These are phyloP conservation scores for Orchestes rusci DNA, from an alignment of 2,888 invertebrate genomes.

Conservation along the genomic window DNA sequence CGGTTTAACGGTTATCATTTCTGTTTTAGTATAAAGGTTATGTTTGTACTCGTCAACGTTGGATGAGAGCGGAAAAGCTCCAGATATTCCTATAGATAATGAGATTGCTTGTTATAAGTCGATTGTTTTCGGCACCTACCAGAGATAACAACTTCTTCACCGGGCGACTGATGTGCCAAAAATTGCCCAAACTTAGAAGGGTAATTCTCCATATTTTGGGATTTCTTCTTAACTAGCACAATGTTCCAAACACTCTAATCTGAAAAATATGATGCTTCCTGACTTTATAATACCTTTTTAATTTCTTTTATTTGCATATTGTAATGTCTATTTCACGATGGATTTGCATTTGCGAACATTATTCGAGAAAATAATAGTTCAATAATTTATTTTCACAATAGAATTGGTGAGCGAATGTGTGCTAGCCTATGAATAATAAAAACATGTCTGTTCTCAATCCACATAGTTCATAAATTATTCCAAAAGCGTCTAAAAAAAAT, in stretches of 20 bases:
- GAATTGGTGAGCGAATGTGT: too few relatives aligned
- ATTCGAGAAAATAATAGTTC: too few relatives aligned
- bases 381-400: too few relatives aligned
- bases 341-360: too few relatives aligned
- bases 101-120: neutral
- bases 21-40: conserved; percentile 68
- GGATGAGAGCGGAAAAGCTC: conserved; percentile 70
- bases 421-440: too few relatives aligned
- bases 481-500: too few relatives aligned
- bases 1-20: conserved; percentile 75
- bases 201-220: conserved; percentile 2
- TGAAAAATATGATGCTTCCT: neutral
- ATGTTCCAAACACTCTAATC: neutral
- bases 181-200: conserved; percentile 26
- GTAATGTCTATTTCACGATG: too few relatives aligned
- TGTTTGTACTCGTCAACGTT: conserved; percentile 63
- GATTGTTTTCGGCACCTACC: conserved; percentile 39
- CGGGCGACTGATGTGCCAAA: conserved; percentile 51
- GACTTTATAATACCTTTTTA: conserved; percentile 1
- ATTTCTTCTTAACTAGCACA: neutral
- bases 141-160: conserved; percentile 59
- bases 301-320: too few relatives aligned
- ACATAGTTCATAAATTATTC: too few relatives aligned
- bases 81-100: conserved; percentile 45
- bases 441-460: too few relatives aligned